Evolutionary conservation across 2,888 invertebrate species (phyloP).

Genomic region (Syrphus vitripennis): DNA sequence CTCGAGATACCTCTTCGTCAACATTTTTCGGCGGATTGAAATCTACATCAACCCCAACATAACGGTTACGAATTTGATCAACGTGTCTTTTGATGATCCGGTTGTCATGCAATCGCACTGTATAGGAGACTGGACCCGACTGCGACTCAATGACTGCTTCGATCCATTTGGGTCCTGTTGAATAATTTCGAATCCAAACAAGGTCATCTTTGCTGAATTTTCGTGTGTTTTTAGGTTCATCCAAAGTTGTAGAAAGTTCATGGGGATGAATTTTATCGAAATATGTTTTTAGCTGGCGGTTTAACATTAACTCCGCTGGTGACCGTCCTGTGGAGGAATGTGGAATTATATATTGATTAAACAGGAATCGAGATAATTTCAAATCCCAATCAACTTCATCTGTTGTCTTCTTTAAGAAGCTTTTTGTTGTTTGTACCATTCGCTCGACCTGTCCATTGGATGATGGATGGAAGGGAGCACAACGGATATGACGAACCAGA

Average conservation of each 20-base stretch:
- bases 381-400: neutral
- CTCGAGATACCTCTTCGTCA: too few relatives aligned
- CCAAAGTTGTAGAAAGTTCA: neutral
- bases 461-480: neutral
- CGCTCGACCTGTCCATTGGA: too few relatives aligned
- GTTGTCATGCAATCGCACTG: neutral
- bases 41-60: neutral
- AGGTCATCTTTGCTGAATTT: neutral
- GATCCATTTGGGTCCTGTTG: neutral
- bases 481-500: neutral
- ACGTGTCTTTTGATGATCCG: neutral
- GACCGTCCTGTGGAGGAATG: neutral
- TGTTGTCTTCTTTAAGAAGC: neutral
- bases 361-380: neutral
- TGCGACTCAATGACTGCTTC: neutral
- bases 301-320: neutral
- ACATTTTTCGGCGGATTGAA: neutral
- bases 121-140: neutral
- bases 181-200: constrained; percentile 35
- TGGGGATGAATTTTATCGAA: neutral
- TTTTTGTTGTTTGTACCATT: neutral
- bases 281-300: neutral
- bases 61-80: neutral
- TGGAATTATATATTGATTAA: neutral
- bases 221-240: neutral